Conservation (phyloP, 64 coral and sea anemone genomes). For the Anthopleura sola region DNA sequence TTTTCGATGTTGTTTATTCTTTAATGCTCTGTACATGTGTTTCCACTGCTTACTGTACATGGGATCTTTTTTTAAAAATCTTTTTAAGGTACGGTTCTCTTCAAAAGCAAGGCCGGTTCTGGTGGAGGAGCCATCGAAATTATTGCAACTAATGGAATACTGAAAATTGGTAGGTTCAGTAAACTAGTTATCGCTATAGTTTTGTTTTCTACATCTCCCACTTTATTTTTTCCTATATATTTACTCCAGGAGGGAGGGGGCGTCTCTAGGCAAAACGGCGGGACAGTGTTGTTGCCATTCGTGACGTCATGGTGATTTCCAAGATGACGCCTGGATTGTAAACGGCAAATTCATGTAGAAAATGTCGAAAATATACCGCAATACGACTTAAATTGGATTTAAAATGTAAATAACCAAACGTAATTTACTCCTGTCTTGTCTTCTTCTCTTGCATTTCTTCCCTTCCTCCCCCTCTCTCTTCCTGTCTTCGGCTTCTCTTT, state of each 20-base stretch:
- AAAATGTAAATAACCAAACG: too few relatives aligned
- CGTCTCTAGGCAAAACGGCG: too few relatives aligned
- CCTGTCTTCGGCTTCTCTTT: too few relatives aligned
- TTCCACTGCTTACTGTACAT: not conserved
- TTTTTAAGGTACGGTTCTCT: conserved; percentile 44
- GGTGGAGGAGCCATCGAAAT: conserved; percentile 64
- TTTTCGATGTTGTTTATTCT: not conserved
- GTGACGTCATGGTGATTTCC: too few relatives aligned
- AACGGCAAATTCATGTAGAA: too few relatives aligned
- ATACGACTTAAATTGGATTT: too few relatives aligned
- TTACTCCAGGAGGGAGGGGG: too few relatives aligned
- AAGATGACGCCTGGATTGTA: too few relatives aligned
- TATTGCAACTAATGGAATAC: not conserved
- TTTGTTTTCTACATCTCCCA: not conserved
- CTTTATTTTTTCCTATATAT: not conserved
- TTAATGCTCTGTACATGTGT: not conserved
- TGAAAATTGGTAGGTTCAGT: conserved; percentile 36
- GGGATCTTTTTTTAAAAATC: not conserved
- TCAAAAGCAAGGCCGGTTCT: conserved; percentile 48
- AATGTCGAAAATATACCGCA: too few relatives aligned
- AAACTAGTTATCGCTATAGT: not conserved
- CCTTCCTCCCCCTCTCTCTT: not conserved
- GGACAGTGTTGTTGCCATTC: too few relatives aligned
- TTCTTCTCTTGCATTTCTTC: too few relatives aligned
- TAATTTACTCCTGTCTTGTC: too few relatives aligned